Base-by-base conservation (phyloP, 2,113 vertebrate species). In the Pontoporia blainvillei region DNA sequence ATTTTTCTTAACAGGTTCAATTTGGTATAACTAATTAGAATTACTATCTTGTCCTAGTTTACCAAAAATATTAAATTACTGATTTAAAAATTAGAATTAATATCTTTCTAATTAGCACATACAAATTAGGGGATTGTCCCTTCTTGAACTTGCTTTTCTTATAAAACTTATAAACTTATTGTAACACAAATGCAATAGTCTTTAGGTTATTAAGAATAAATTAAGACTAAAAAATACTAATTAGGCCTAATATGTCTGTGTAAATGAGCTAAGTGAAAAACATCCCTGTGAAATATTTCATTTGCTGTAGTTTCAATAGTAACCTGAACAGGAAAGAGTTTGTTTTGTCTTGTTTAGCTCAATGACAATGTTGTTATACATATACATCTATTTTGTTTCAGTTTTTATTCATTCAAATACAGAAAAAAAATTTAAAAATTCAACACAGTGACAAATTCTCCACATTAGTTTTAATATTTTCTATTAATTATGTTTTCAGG, bases 11-110 rank as follows among this genome's bases (percentile, higher is more conserved):
- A 76, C 36, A 93, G 44, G 90, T 89, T 87, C 95, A 2, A 94
- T 96, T 93, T 96, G 62, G 85, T 87, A 3, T 84, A 97, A 96
- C 41, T 97, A 98, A 97, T 97, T 97, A 62, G 52, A 98, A 98
- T 96, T 72, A 97, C 11, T 96, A 57, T 97, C 39, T 91, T 96
- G 52, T 97, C 39, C 92, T 97, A 96, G 49, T 97, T 97, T 52
- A 44, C 7, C 57, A 25, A 96, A 96, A 96, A 91, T 61, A 96
- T 95, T 97, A 96, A 95, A 97, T 96, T 97, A 96, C 1, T 39
- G 72, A 9, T 97, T 98, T 93, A 72, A 96, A 97, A 97, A 98
- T 87, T 95, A 84, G 9, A 96, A 97, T 93, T 97, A 97, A 90
- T 97, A 94, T 85, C 92, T 64, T 97, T 41, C n/a, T 97, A 97